phyloP scores from a whole-genome alignment of 2,797 vertebrate genomes.

The Lagodon rhomboides region DNA sequence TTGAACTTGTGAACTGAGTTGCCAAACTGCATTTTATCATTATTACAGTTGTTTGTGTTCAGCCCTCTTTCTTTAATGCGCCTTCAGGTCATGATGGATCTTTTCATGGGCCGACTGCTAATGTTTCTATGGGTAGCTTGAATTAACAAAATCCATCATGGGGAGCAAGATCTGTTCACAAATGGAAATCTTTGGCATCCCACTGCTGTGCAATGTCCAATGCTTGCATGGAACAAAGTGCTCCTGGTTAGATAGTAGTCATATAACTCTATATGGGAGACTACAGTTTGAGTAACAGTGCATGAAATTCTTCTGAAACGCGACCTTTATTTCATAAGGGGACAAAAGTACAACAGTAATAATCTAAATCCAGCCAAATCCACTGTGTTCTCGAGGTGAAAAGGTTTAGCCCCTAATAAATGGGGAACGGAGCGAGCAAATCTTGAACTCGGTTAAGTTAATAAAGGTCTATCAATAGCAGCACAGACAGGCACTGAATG shows the following conservation, averaged over 20 bases:
- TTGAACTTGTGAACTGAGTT: slow-evolving; percentile 53
- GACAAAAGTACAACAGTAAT: slow-evolving; percentile 25
- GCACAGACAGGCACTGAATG: slow-evolving; percentile 73
- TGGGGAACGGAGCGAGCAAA: slow-evolving; percentile 38
- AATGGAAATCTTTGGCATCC: slow-evolving; percentile 10
- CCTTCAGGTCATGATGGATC: slow-evolving; percentile 34
- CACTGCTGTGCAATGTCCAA: slow-evolving; percentile 14
- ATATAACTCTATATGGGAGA: slow-evolving; percentile 7
- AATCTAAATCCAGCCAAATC: slow-evolving; percentile 49
- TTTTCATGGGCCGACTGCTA: slow-evolving; percentile 35
- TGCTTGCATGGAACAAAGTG: neutral
- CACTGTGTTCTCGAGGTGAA: slow-evolving; percentile 38
- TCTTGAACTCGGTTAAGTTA: slow-evolving; percentile 67
- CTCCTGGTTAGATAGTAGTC: neutral
- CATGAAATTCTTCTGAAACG: neutral
- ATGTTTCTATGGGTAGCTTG: slow-evolving; percentile 27
- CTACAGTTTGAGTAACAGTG: slow-evolving; percentile 18
- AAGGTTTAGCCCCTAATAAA: slow-evolving; percentile 58
- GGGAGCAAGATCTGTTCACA: neutral
- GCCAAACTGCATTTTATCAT: slow-evolving; percentile 26
- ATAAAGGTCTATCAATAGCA: slow-evolving; percentile 72
- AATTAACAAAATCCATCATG: slow-evolving; percentile 20
- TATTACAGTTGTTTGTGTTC: slow-evolving; percentile 37
- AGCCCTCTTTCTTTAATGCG: slow-evolving; percentile 16
- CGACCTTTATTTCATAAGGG: neutral